Evolutionary conservation across 2,797 vertebrate species (phyloP).

Genomic region (Pygocentrus nattereri): DNA sequence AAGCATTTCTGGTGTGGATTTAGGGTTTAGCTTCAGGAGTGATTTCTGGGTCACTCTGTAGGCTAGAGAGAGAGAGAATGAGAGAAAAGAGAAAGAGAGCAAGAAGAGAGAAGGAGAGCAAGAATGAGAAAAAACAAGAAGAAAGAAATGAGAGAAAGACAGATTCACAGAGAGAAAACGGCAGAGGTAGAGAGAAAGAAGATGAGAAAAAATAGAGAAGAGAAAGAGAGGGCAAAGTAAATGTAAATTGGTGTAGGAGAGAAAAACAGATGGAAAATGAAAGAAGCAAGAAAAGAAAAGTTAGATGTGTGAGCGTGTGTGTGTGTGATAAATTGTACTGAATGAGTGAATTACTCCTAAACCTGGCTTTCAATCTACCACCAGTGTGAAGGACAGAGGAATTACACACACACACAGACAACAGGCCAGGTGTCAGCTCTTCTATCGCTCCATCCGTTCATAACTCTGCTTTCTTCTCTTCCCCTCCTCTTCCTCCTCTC

Average conservation of each 20-base stretch:
- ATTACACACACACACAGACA: background rate
- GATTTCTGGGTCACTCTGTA: constrained; percentile 55
- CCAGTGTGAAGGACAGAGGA: constrained; percentile 37
- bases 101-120: background rate
- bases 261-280: constrained; percentile 27
- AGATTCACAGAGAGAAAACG: constrained; percentile 24
- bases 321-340: constrained; percentile 43
- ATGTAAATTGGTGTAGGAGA: constrained; percentile 24
- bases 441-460: constrained; percentile 20
- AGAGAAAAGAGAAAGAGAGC: background rate
- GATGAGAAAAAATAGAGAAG: constrained; percentile 14
- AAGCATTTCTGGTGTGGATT: constrained; percentile 37
- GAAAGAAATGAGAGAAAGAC: constrained; percentile 20
- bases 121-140: background rate
- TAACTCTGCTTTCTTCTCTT: constrained; percentile 10
- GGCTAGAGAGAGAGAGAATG: background rate
- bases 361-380: constrained; percentile 34
- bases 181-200: constrained; percentile 41
- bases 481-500: background rate
- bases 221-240: constrained; percentile 35
- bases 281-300: background rate
- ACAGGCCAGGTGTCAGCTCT: background rate
- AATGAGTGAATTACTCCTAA: constrained; percentile 46
- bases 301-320: background rate
- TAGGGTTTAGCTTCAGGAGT: constrained; percentile 26